These are phyloP conservation scores for Steromphala cineraria DNA, from an alignment of 2,888 invertebrate species.

Conservation along the genomic window DNA sequence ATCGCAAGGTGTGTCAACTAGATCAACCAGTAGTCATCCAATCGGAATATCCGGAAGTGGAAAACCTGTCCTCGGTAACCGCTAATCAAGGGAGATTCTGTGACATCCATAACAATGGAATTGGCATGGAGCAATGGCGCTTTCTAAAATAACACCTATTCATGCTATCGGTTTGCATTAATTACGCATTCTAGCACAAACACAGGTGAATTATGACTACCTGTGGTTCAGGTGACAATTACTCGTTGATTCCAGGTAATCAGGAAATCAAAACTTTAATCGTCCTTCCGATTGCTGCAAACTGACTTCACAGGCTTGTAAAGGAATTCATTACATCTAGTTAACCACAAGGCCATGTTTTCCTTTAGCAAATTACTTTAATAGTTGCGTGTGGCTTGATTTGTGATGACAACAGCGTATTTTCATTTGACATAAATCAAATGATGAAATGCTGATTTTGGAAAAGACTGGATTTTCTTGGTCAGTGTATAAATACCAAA, in stretches of 20 bases:
- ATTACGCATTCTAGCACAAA: neutral
- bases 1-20: neutral
- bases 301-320: neutral
- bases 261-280: neutral
- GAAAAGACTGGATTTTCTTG: too few relatives aligned
- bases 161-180: neutral
- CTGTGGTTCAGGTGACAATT: neutral
- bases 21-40: neutral
- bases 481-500: too few relatives aligned
- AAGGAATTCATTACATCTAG: too few relatives aligned
- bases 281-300: neutral
- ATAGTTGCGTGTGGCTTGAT: too few relatives aligned
- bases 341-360: too few relatives aligned
- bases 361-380: too few relatives aligned
- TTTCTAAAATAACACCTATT: neutral
- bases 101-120: neutral
- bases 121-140: neutral
- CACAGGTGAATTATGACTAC: neutral
- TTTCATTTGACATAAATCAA: too few relatives aligned
- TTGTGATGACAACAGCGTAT: too few relatives aligned
- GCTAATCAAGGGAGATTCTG: neutral
- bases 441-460: too few relatives aligned
- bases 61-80: neutral
- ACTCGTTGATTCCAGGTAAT: neutral
- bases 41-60: neutral